phyloP scores from a whole-genome alignment of 2,888 invertebrate genomes.

The Drosophila flavopinicola region DNA sequence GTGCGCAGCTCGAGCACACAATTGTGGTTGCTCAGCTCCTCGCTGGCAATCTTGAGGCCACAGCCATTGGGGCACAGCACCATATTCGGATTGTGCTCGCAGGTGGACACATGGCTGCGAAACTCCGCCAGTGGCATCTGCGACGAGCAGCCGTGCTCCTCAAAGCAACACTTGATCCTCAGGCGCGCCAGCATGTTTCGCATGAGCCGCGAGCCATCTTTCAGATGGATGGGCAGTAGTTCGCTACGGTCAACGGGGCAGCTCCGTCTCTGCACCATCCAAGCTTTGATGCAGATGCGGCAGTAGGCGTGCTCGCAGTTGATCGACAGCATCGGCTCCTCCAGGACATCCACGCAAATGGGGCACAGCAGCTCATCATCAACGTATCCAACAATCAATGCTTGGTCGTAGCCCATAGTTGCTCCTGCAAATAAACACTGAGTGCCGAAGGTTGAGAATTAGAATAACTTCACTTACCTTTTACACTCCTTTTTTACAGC shows the following conservation, averaged over 20 bases:
- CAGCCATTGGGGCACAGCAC: slow-evolving; percentile 54
- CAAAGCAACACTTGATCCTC: slow-evolving; percentile 50
- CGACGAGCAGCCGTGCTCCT: slow-evolving; percentile 37
- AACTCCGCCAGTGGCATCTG: slow-evolving; percentile 38
- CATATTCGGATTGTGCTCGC: slow-evolving; percentile 54
- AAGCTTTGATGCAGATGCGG: slow-evolving; percentile 56
- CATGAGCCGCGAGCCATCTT: slow-evolving; percentile 55
- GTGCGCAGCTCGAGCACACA: slow-evolving; percentile 49
- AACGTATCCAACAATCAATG: slow-evolving; percentile 48
- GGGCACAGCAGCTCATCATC: slow-evolving; percentile 64
- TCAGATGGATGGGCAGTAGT: slow-evolving; percentile 30
- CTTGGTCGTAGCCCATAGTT: slow-evolving; percentile 59
- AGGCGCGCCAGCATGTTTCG: slow-evolving; percentile 58
- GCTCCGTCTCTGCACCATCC: slow-evolving; percentile 51
- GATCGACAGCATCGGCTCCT: slow-evolving; percentile 55
- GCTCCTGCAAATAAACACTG: too few relatives aligned
- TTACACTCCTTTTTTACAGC: too few relatives aligned
- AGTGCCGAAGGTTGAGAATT: too few relatives aligned
- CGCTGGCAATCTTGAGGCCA: slow-evolving; percentile 57
- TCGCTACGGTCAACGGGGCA: slow-evolving; percentile 57
- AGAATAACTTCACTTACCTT: too few relatives aligned
- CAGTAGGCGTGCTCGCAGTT: slow-evolving; percentile 64
- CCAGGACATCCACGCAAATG: slow-evolving; percentile 60
- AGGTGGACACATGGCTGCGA: slow-evolving; percentile 46
- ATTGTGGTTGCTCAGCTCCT: slow-evolving; percentile 52